A percentile compares a stretch with the other conserved stretches of the same genome.
Evolutionary conservation across 2,113 vertebrate species (phyloP).

Genomic region (Damaliscus lunatus): DNA sequence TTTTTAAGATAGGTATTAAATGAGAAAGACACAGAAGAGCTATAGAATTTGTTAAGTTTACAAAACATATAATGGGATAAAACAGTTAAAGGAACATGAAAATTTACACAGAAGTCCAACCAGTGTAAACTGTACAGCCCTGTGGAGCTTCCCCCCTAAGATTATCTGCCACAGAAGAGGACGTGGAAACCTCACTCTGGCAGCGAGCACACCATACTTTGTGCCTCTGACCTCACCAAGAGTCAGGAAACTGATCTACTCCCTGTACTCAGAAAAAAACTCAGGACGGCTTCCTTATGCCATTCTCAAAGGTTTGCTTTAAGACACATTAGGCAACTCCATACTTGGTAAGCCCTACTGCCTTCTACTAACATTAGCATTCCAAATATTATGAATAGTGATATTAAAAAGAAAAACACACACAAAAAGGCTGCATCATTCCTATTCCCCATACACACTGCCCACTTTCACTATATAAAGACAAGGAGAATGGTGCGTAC

Average conservation of each 20-base stretch:
- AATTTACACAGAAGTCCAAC: neutral
- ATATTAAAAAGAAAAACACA: neutral
- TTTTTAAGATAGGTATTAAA: neutral
- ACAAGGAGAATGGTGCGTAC: neutral
- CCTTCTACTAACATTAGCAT: neutral
- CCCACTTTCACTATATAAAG: neutral
- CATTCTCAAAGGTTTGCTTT: neutral
- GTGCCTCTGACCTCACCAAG: neutral
- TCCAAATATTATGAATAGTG: neutral
- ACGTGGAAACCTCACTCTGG: neutral
- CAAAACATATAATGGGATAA: neutral
- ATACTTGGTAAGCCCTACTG: neutral
- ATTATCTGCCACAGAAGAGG: neutral
- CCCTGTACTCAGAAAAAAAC: neutral
- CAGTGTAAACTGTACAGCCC: neutral
- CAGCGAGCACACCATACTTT: neutral
- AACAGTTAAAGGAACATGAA: neutral
- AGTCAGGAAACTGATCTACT: neutral
- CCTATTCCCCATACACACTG: neutral
- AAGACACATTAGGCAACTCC: neutral
- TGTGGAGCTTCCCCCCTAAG: neutral
- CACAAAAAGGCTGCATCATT: neutral
- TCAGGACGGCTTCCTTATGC: neutral
- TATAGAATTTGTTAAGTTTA: neutral
- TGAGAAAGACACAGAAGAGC: neutral